Evolutionary conservation across 2,797 vertebrate genomes (phyloP), one percentile per base, ranked within the genome.

Genomic region (Acanthis flammea): DNA sequence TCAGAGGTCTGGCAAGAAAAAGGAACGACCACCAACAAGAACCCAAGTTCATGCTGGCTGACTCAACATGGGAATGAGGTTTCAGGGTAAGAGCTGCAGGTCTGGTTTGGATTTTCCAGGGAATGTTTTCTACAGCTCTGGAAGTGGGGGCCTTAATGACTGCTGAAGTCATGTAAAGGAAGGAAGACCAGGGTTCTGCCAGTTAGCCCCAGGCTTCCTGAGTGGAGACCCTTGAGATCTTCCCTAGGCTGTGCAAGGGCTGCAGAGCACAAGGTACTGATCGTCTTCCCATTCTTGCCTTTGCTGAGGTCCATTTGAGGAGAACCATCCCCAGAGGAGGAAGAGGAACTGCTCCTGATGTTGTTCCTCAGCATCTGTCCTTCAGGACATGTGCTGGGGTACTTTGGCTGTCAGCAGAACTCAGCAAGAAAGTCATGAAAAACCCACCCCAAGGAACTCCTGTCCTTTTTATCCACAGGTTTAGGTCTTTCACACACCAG

Each of bases 311-410:
- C n/a, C 2, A 0, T 37, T 66, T 31, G 28, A 70, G 60, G 19
- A 91, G 22, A 25, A 73, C 7, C 12, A 23, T 31, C 11, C 19
- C 39, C n/a, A 48, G 37, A 75, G 24, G 37, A 91, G 16, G 30
- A 72, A 57, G n/a, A 66, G 42, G 31, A 87, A 9, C 37, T 84
- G 21, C 0, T 0, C 30, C 33, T 80, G 48, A 47, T 0, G 0
- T 30, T 76, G 35, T 31, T 2, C 23, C 37, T 63, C 60, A 51
- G 35, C 21, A 47, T 27, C 63, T 68, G 21, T 63, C 61, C 33
- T 50, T 48, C 37, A 62, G 67, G n/a, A 44, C 19, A 50, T 12
- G 13, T 3, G 1, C 28, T 37, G 28, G 21, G 21, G 4, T 31
- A 31, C 15, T 63, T 24, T 10, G 30, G 28, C 10, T 77, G 7